Percentiles rank a stretch among this genome's conserved stretches.
Conservation (phyloP, 1,140 invertebrate species). For the Sesamia nonagrioides region DNA sequence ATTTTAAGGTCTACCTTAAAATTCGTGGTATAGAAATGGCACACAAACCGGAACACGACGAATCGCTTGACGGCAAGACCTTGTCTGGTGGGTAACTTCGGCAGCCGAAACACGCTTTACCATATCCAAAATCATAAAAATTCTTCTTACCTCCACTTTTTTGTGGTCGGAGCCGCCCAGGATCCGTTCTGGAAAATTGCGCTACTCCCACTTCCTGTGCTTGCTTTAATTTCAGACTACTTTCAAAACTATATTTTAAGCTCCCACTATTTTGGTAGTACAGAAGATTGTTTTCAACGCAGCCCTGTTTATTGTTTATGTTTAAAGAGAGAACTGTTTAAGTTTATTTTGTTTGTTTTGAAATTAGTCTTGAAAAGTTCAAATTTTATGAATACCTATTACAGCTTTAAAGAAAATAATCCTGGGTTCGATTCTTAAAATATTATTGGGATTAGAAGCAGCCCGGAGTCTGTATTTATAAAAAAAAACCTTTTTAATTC, state of each 20-base stretch:
- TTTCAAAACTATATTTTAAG: constrained; percentile 59
- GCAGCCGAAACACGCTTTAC: neutral
- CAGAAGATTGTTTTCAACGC: constrained; percentile 52
- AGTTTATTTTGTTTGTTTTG: neutral
- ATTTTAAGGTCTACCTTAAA: too few species aligned
- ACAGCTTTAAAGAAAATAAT: too few species aligned
- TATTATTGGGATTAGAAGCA: too few species aligned
- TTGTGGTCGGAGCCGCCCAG: constrained; percentile 36
- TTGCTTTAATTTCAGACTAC: constrained; percentile 70
- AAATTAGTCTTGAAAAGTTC: neutral
- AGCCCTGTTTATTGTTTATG: constrained; percentile 1
- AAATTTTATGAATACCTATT: neutral
- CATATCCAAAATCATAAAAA: constrained; percentile 45
- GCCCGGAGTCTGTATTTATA: too few species aligned
- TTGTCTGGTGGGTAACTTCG: too few species aligned
- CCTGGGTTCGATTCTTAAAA: too few species aligned
- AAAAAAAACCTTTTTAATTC: too few species aligned
- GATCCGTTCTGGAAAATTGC: constrained; percentile 70
- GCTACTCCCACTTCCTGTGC: constrained; percentile 59
- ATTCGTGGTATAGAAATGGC: too few species aligned
- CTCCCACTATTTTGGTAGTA: constrained; percentile 1
- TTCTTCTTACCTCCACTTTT: neutral
- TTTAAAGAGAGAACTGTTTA: neutral
- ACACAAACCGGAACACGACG: too few species aligned
- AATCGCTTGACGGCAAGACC: too few species aligned